Conservation (phyloP, 2,888 invertebrate species). For the Ophraella communa region DNA sequence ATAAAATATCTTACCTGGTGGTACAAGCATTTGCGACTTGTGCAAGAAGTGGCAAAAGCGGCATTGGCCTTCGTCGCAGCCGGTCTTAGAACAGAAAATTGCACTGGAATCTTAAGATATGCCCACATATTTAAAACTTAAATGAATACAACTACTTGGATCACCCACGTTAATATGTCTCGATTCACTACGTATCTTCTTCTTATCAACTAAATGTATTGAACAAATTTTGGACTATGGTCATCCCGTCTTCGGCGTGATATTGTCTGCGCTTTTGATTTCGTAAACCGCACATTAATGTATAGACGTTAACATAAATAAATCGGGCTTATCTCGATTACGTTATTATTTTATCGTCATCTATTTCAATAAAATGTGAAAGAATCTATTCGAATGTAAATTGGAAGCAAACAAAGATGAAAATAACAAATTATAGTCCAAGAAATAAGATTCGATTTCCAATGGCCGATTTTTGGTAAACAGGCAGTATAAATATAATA, state of each 20-base stretch:
- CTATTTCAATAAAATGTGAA: conserved; percentile 20
- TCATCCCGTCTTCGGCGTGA: conserved; percentile 23
- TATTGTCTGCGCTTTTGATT: conserved; percentile 22
- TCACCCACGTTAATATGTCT: not conserved
- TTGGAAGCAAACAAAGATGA: conserved; percentile 1
- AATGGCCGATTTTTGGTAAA: no score
- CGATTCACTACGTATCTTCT: not conserved
- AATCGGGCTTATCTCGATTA: conserved; percentile 17
- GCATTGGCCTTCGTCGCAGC: not conserved
- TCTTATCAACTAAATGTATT: not conserved
- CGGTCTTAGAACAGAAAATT: not conserved
- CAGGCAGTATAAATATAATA: no score
- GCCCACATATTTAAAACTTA: not conserved
- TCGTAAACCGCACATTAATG: conserved; percentile 26
- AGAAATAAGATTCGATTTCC: no score
- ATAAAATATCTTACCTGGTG: not conserved
- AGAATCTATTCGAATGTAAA: not conserved
- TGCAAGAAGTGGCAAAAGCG: not conserved
- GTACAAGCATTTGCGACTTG: not conserved
- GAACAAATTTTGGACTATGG: conserved; percentile 26
- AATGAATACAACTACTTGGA: not conserved
- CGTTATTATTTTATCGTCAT: conserved; percentile 25
- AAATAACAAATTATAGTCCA: no score
- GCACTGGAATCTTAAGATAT: not conserved
- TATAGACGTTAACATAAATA: conserved; percentile 11